phyloP scores from a whole-genome alignment of 2,797 vertebrate species.

The Selene dorsalis region DNA sequence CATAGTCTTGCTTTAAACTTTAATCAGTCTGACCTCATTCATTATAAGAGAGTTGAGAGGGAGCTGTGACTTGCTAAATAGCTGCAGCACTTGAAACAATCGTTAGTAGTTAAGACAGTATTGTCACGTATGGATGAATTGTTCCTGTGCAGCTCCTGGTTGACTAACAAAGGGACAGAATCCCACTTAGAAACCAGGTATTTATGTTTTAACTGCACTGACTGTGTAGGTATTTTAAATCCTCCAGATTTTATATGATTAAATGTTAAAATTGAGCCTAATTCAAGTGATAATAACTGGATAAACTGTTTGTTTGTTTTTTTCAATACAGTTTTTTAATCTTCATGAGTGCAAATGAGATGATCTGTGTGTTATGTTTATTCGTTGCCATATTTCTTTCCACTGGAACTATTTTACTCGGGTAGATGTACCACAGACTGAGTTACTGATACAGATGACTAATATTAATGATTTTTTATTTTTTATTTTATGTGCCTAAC shows the following conservation, averaged over 20 bases:
- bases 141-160: background rate
- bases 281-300: conserved; percentile 6
- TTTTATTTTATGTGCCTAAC: conserved; percentile 34
- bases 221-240: conserved; percentile 6
- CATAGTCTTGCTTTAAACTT: background rate
- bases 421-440: background rate
- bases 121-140: background rate
- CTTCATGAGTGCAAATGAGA: background rate
- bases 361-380: background rate
- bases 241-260: conserved; percentile 31
- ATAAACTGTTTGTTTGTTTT: conserved; percentile 9
- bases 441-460: conserved; percentile 10
- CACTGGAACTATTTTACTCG: background rate
- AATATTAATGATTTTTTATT: background rate
- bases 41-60: background rate
- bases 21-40: background rate
- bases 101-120: background rate
- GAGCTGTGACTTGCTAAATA: background rate
- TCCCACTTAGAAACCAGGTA: conserved; percentile 18
- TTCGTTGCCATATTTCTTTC: conserved; percentile 16
- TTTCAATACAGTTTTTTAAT: background rate
- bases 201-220: conserved; percentile 43
- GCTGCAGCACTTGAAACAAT: background rate
- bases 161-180: background rate
- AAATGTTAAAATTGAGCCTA: background rate